phyloP scores from a whole-genome alignment of 2,888 invertebrate species.

The Flexamia atlantica region DNA sequence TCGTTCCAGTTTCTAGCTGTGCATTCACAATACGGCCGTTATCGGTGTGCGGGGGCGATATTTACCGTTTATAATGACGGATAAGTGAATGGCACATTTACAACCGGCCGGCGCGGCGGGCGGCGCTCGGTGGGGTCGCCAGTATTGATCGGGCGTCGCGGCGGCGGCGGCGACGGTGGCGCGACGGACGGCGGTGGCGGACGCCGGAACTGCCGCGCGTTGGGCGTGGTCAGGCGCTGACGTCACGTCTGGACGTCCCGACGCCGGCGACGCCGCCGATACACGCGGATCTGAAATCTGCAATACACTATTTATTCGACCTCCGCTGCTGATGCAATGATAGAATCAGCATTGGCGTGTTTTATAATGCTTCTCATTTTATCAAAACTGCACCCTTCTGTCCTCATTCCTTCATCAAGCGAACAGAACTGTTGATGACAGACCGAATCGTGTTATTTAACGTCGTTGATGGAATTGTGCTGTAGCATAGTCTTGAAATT shows the following conservation, averaged over 20 bases:
- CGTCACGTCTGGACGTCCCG: conserved; percentile 47
- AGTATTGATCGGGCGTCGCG: not conserved
- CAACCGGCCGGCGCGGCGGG: not conserved
- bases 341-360: too few species aligned
- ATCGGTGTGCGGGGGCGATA: not conserved
- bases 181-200: conserved; percentile 18
- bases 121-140: not conserved
- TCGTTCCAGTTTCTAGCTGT: not conserved
- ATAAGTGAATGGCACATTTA: conserved; percentile 43
- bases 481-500: too few species aligned
- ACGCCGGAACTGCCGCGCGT: not conserved
- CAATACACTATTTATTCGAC: too few species aligned
- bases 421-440: too few species aligned
- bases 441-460: too few species aligned
- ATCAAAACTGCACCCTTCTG: too few species aligned
- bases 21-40: not conserved
- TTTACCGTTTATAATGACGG: conserved; percentile 20
- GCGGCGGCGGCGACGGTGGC: conserved; percentile 31
- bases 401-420: too few species aligned
- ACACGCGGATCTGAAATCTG: not conserved
- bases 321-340: too few species aligned
- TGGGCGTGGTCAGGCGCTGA: conserved; percentile 56
- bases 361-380: too few species aligned
- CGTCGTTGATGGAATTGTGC: too few species aligned
- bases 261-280: not conserved